Base-by-base conservation (phyloP, 2,797 vertebrate genomes). In the Pterois miles region DNA sequence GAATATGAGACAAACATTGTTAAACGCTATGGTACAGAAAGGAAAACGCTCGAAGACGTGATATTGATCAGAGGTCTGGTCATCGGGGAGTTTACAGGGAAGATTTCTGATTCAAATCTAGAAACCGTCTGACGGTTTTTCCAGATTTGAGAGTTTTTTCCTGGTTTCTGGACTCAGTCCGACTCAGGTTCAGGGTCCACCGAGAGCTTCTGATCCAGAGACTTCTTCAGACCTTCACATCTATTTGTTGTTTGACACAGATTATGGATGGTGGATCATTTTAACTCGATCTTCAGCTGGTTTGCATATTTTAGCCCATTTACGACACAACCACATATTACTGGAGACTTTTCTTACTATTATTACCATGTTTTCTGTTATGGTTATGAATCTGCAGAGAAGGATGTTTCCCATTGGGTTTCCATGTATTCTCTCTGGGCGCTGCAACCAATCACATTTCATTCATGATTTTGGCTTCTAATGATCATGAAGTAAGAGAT, bases 21-120 rank as follows among this genome's bases (percentile, higher is more conserved):
- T 78, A 62, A 74, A 85, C 75, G 73, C 81, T 84, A 87, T 84
- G 67, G 70, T 74, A 91, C 86, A 88, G 52, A 86, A 76, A 78
- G 57, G 33, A 87, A 76, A 79, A 75, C 0, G 53, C 78, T 40
- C 38, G 34, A 33, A 82, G 82, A 86, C 56, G 14, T 54, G 59
- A 74, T 58, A 13, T 73, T 73, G 72, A n/a, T n/a, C n/a, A n/a
- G n/a, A n/a, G n/a, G 66, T 58, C 25, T 56, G 54, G 59, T 34
- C 38, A 18, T 25, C 8, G 14, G 23, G 29, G 43, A 36, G 8
- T 14, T n/a, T 33, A 20, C 22, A 27, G 60, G 22, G n/a, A 65
- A 65, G 43, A 20, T 67, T 62, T 82, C 16, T 80, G 74, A 74
- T 76, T 78, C 34, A 64, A 80, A 76, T 74, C 81, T 8, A 60